Evolutionary conservation across 2,888 invertebrate species (phyloP).

Genomic region (Seira sanloemensis): DNA sequence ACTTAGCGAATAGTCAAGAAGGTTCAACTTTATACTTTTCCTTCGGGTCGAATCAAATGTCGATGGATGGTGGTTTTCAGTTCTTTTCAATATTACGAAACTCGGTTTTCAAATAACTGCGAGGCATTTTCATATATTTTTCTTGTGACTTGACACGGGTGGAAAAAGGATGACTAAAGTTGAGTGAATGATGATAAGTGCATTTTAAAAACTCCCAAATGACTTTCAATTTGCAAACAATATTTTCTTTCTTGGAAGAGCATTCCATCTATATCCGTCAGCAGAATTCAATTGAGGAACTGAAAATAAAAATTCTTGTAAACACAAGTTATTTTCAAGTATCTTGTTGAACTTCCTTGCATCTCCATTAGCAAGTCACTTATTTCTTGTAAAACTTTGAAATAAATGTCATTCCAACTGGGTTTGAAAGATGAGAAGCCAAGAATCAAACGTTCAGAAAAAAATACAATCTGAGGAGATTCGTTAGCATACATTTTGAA

Average conservation of each 20-base stretch:
- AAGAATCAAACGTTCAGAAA: conserved; percentile 2
- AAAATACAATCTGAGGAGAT: conserved; percentile 16
- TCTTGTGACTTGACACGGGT: neutral
- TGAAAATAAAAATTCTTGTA: neutral
- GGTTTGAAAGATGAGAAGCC: neutral
- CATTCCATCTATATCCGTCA: neutral
- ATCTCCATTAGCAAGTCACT: conserved; percentile 36
- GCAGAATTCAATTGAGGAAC: neutral
- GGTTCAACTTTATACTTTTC: neutral
- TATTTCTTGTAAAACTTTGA: conserved; percentile 16
- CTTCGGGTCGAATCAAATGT: neutral
- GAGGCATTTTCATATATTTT: too few relatives aligned
- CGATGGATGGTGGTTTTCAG: neutral
- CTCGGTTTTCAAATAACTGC: too few relatives aligned
- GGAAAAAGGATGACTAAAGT: neutral
- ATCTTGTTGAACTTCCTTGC: neutral
- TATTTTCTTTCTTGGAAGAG: neutral
- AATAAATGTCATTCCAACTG: conserved; percentile 1
- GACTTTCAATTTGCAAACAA: neutral
- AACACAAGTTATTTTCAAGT: neutral
- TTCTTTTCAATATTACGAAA: conserved; percentile 19
- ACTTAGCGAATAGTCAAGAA: neutral
- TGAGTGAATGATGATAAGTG: conserved; percentile 19
- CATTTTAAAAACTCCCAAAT: neutral
- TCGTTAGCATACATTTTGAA: neutral